Percentiles rank a stretch among this genome's conserved stretches.
Evolutionary conservation across 2,113 vertebrate species (phyloP).

Genomic region (Siniperca knerii): DNA sequence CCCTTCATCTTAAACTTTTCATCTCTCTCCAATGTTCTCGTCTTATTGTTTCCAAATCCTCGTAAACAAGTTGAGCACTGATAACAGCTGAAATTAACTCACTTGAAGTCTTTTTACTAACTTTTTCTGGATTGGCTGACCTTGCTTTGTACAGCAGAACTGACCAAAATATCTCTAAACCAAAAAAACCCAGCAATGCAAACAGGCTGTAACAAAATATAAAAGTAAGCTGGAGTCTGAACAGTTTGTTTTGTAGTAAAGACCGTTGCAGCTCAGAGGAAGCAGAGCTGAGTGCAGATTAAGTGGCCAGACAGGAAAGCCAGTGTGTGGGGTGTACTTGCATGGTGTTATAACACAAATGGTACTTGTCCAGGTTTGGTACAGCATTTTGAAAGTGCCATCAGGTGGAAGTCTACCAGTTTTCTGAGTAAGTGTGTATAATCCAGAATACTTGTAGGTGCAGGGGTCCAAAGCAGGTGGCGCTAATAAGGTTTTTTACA

Average conservation of each 20-base stretch:
- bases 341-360: neutral
- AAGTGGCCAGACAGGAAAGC: neutral
- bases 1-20: neutral
- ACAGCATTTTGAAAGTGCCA: neutral
- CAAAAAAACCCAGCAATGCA: neutral
- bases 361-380: neutral
- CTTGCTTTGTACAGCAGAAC: constrained; percentile 18
- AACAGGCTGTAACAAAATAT: neutral
- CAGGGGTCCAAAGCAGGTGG: neutral
- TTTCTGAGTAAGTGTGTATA: neutral
- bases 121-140: neutral
- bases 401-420: neutral
- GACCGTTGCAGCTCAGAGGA: neutral
- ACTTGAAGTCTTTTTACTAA: neutral
- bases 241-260: neutral
- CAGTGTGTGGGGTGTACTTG: neutral
- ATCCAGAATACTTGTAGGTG: neutral
- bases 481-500: neutral
- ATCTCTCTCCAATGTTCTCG: neutral
- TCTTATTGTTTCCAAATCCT: constrained; percentile 2
- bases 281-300: neutral
- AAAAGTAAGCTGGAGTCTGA: neutral
- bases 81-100: neutral
- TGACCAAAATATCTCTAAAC: constrained; percentile 1
- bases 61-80: neutral